Conservation (phyloP, 2,113 vertebrate genomes). For the Antechinus flavipes region DNA sequence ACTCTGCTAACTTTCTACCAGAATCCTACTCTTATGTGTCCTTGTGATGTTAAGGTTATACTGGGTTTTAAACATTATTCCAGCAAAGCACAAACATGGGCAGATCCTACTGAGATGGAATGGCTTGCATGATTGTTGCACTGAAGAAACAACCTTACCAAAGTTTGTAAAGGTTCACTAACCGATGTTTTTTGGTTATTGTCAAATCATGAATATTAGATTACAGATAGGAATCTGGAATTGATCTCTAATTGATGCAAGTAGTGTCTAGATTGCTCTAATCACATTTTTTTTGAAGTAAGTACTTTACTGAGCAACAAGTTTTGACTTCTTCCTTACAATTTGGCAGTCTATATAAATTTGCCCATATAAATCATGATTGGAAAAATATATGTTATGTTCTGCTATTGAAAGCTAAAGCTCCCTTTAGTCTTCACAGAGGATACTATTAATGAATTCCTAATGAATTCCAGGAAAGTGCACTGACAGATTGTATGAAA, state of each 20-base stretch:
- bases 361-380: no score
- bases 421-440: no score
- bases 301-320: background rate
- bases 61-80: no score
- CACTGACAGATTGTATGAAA: no score
- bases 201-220: background rate
- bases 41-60: no score
- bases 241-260: background rate
- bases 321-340: background rate
- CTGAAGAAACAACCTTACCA: background rate
- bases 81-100: background rate
- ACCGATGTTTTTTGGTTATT: background rate
- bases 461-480: no score
- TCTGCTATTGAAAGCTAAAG: no score
- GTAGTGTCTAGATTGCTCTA: background rate
- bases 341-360: no score
- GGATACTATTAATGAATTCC: no score
- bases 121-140: background rate
- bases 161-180: background rate
- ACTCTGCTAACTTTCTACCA: background rate
- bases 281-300: no score
- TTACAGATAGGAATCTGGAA: background rate
- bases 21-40: background rate
- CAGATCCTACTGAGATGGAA: background rate
- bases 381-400: no score